These are phyloP conservation scores for Myotis findleyi DNA, from an alignment of 2,797 vertebrate species.

Conservation along the genomic window DNA sequence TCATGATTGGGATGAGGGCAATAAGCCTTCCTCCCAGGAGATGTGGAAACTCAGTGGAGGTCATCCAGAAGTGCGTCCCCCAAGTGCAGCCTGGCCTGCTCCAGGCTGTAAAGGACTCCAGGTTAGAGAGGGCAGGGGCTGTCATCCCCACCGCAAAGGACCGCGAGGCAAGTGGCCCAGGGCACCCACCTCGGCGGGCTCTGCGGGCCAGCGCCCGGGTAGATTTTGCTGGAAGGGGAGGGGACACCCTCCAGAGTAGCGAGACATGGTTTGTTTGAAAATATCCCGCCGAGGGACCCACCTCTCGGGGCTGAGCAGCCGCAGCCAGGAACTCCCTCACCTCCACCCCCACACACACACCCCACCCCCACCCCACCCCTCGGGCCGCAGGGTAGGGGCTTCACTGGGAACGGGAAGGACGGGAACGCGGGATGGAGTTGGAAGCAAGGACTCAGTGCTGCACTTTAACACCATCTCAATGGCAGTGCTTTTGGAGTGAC, in stretches of 20 bases:
- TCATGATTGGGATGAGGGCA: background rate
- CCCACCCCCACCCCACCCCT: too few species aligned
- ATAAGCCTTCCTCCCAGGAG: background rate
- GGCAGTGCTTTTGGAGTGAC: background rate
- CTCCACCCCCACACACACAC: background rate
- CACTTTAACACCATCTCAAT: background rate
- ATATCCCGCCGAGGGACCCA: background rate
- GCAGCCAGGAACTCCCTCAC: background rate
- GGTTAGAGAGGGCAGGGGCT: too few species aligned
- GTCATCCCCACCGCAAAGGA: background rate
- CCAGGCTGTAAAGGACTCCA: background rate
- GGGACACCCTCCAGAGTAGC: background rate
- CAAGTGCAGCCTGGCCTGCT: background rate
- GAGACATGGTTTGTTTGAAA: conserved; percentile 11
- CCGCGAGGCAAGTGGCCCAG: background rate
- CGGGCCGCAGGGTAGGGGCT: background rate
- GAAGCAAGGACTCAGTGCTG: background rate
- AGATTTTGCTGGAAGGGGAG: background rate
- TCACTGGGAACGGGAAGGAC: background rate
- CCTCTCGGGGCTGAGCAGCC: background rate
- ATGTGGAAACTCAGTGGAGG: background rate
- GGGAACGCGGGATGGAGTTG: background rate
- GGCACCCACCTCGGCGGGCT: background rate
- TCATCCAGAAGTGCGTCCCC: background rate
- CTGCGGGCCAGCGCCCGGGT: rapidly evolving